Conservation (phyloP, 2,888 invertebrate genomes). For the Atrina japonica region DNA sequence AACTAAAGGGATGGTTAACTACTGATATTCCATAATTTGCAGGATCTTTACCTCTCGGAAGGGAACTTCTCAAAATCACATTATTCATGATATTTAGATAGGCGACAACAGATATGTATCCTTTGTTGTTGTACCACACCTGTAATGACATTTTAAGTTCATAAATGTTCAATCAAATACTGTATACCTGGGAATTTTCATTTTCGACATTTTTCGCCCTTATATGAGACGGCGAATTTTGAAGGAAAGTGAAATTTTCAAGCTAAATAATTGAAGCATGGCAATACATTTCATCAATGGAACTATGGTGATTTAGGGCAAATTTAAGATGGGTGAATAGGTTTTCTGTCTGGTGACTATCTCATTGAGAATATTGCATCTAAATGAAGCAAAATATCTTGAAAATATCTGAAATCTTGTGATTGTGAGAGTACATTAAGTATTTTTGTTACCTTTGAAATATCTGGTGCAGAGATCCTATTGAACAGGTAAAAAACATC, state of each 20-base stretch:
- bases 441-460: slow-evolving; percentile 76
- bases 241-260: too few species aligned
- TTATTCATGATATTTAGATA: slow-evolving; percentile 81
- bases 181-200: neutral
- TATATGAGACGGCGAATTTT: too few species aligned
- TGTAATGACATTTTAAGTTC: too few species aligned
- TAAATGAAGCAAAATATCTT: neutral
- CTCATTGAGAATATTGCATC: neutral
- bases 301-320: too few species aligned
- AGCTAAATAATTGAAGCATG: too few species aligned
- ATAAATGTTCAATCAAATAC: neutral
- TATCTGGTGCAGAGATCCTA: slow-evolving; percentile 78
- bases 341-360: too few species aligned
- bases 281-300: too few species aligned
- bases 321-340: too few species aligned
- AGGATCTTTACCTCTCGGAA: slow-evolving; percentile 78
- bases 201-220: too few species aligned
- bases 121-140: slow-evolving; percentile 78
- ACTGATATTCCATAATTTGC: slow-evolving; percentile 81
- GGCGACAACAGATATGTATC: slow-evolving; percentile 81
- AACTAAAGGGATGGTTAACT: slow-evolving; percentile 79
- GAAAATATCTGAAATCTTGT: too few species aligned
- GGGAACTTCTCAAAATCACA: slow-evolving; percentile 81
- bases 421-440: too few species aligned
- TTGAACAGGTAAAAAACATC: slow-evolving; percentile 63